These are phyloP conservation scores for Acipenser ruthenus DNA, from an alignment of 2,797 vertebrate genomes.

Conservation along the genomic window DNA sequence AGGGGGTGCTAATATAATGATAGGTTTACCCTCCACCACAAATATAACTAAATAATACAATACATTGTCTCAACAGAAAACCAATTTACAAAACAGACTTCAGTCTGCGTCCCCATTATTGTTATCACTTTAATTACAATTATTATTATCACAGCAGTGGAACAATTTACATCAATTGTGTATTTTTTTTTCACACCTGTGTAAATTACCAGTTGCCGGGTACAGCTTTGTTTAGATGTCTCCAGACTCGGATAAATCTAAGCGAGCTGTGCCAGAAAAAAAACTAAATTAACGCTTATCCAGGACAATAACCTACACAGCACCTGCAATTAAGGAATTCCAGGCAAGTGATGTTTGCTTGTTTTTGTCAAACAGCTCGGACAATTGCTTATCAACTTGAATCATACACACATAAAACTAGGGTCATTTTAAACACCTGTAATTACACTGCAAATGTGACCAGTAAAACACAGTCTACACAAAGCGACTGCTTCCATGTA, in stretches of 20 bases:
- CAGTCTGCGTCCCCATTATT: neutral
- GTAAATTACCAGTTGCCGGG: neutral
- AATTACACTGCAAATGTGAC: too few species aligned
- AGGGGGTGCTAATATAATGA: too few species aligned
- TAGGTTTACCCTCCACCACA: too few species aligned
- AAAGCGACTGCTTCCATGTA: too few species aligned
- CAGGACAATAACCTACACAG: neutral
- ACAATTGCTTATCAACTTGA: too few species aligned
- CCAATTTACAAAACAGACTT: neutral
- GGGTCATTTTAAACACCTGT: too few species aligned
- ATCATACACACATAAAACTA: too few species aligned
- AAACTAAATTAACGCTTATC: neutral
- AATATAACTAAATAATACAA: too few species aligned
- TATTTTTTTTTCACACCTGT: neutral
- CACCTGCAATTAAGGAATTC: conserved; percentile 2
- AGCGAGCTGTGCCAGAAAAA: neutral
- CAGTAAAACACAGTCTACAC: too few species aligned
- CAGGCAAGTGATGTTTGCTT: neutral
- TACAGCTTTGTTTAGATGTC: conserved; percentile 1
- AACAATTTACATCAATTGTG: too few species aligned
- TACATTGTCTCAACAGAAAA: too few species aligned
- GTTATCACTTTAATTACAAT: neutral
- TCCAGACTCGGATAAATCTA: neutral
- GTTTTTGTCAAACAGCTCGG: conserved; percentile 16
- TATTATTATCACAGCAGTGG: neutral